A percentile compares a stretch with the other conserved stretches of the same genome.
Evolutionary conservation across 2,797 vertebrate species (phyloP).

Genomic region (Masticophis lateralis): DNA sequence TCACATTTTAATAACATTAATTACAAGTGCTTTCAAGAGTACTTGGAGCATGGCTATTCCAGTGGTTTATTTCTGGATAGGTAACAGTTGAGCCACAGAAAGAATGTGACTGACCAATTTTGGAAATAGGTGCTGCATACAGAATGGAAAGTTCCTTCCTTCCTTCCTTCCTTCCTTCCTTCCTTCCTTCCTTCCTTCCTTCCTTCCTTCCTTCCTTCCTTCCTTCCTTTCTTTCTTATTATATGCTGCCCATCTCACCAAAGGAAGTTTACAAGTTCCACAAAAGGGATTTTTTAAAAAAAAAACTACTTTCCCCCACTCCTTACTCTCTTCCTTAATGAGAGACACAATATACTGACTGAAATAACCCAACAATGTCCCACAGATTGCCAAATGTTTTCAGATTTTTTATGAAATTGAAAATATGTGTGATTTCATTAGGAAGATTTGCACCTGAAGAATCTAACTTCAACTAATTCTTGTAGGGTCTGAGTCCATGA

Average conservation of each 20-base stretch:
- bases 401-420: background rate
- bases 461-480: background rate
- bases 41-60: background rate
- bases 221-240: background rate
- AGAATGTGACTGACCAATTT: background rate
- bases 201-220: too few relatives aligned
- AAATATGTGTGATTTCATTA: background rate
- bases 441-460: background rate
- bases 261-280: background rate
- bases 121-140: background rate
- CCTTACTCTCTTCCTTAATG: background rate
- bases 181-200: too few relatives aligned
- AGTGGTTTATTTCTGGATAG: background rate
- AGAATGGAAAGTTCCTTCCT: background rate
- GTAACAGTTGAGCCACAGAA: background rate
- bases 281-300: background rate
- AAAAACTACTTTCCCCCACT: background rate
- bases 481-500: background rate
- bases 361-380: background rate
- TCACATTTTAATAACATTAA: conserved; percentile 23
- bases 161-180: too few relatives aligned
- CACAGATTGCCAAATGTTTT: background rate
- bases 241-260: background rate
- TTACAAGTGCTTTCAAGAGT: background rate
- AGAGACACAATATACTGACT: background rate